Conservation (phyloP, 2,888 invertebrate genomes). For the Sinohyriopsis cumingii region DNA sequence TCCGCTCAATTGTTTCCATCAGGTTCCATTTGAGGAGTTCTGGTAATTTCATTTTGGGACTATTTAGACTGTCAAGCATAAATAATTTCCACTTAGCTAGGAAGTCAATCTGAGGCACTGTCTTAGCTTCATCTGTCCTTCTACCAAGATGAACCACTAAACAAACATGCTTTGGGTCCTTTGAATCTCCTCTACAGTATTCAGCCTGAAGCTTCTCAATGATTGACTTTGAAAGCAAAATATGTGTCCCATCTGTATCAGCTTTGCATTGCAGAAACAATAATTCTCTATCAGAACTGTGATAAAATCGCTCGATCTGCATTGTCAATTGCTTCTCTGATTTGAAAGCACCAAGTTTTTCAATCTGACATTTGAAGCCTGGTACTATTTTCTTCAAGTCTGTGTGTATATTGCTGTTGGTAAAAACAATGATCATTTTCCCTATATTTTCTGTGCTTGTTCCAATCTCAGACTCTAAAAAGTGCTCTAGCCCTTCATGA, state of each 20-base stretch:
- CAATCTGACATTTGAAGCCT: conserved; percentile 17
- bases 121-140: conserved; percentile 10
- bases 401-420: conserved; percentile 42
- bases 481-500: conserved; percentile 34
- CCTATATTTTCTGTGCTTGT: not conserved
- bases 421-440: conserved; percentile 30
- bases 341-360: conserved; percentile 44
- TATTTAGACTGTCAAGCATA: too few species aligned
- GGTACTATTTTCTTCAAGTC: conserved; percentile 4
- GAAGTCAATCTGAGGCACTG: not conserved
- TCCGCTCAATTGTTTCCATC: too few species aligned
- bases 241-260: conserved; percentile 35
- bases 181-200: not conserved
- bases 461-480: conserved; percentile 1
- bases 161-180: conserved; percentile 19
- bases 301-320: conserved; percentile 33
- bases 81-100: too few species aligned
- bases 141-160: conserved; percentile 24
- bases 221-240: conserved; percentile 34
- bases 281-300: conserved; percentile 16
- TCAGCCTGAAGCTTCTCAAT: conserved; percentile 28
- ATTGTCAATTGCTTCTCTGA: conserved; percentile 43
- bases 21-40: too few species aligned
- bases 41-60: too few species aligned
- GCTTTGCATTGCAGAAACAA: conserved; percentile 42